Conservation (phyloP, 2,888 invertebrate genomes). For the Lysandra coridon region DNA sequence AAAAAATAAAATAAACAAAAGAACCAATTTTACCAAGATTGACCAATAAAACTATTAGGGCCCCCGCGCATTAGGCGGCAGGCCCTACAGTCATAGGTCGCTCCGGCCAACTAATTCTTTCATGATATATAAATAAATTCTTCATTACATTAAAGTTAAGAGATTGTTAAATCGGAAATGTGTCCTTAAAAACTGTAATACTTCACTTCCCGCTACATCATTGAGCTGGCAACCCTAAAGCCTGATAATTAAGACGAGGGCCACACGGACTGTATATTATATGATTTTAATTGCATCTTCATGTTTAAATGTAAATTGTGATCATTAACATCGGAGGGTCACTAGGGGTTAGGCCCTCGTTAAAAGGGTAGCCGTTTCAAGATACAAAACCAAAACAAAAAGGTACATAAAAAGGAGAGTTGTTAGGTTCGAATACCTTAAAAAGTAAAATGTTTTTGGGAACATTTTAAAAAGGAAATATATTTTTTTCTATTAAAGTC, state of each 20-base stretch:
- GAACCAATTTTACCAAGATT: too few relatives aligned
- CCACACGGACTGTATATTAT: neutral
- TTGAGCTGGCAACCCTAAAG: neutral
- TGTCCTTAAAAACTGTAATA: neutral
- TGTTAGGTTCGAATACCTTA: neutral
- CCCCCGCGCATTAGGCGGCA: too few relatives aligned
- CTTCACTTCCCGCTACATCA: neutral
- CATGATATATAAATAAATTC: too few relatives aligned
- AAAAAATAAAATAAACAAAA: too few relatives aligned
- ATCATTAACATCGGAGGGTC: slow-evolving; percentile 15
- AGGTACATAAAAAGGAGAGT: neutral
- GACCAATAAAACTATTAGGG: too few relatives aligned
- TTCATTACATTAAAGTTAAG: too few relatives aligned
- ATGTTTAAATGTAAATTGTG: slow-evolving; percentile 15
- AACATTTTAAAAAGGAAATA: neutral
- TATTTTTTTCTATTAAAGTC: too few relatives aligned
- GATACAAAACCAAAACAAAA: neutral
- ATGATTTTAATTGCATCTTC: neutral
- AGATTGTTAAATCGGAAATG: too few relatives aligned
- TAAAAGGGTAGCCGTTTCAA: slow-evolving; percentile 13
- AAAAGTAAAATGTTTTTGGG: neutral
- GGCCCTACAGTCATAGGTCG: too few relatives aligned
- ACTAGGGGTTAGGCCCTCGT: neutral
- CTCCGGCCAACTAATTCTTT: too few relatives aligned
- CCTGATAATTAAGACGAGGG: neutral